A percentile compares a stretch with the other conserved stretches of the same genome.
These are phyloP conservation scores for Aratinga solstitialis DNA, from an alignment of 2,797 vertebrate species.

Conservation along the genomic window DNA sequence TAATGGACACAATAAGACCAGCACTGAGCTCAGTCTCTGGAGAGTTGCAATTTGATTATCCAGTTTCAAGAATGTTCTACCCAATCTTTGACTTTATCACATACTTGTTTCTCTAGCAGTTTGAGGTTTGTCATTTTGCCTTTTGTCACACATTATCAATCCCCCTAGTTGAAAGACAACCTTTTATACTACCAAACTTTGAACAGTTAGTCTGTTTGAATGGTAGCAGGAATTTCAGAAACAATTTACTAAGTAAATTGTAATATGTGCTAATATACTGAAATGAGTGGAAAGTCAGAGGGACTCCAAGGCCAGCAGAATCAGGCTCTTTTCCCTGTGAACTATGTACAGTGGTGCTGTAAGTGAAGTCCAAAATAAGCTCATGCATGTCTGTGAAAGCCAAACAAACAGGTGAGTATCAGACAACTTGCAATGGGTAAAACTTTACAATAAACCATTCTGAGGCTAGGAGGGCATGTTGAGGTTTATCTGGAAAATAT, in stretches of 20 bases:
- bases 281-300: neutral
- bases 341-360: neutral
- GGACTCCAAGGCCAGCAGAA: neutral
- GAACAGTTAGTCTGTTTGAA: neutral
- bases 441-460: neutral
- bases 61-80: neutral
- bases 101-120: neutral
- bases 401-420: neutral
- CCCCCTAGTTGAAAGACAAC: neutral
- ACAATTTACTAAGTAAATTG: neutral
- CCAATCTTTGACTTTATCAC: neutral
- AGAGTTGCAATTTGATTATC: neutral
- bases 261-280: neutral
- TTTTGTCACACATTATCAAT: neutral
- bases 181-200: neutral
- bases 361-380: neutral
- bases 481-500: neutral
- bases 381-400: fast-evolving
- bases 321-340: neutral
- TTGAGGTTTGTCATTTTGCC: neutral
- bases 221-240: neutral
- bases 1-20: neutral
- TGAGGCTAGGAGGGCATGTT: neutral
- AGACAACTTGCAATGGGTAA: neutral
- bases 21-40: neutral